These are phyloP conservation scores for Diarsia mendica DNA, from an alignment of 2,888 invertebrate species.

Conservation along the genomic window DNA sequence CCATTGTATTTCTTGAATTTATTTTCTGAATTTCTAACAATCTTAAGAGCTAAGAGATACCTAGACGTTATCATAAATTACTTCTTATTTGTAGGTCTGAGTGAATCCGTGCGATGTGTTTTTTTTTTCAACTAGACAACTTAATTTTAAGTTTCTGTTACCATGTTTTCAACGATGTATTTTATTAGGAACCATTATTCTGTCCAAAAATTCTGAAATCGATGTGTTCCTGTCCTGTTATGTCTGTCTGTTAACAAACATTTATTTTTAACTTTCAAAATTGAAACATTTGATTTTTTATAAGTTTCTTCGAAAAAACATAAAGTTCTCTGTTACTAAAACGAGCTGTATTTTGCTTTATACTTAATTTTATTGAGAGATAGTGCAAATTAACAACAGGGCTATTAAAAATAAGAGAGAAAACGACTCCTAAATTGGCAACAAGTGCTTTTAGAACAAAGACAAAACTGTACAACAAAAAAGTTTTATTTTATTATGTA, in stretches of 20 bases:
- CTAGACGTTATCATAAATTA: neutral
- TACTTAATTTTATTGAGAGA: constrained; percentile 26
- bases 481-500: constrained; percentile 6
- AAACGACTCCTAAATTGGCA: constrained; percentile 1
- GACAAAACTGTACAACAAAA: neutral
- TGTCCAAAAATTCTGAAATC: neutral
- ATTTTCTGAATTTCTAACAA: neutral
- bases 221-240: too few relatives aligned
- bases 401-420: constrained; percentile 5
- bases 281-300: neutral
- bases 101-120: neutral
- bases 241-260: neutral
- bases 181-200: too few relatives aligned
- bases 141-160: constrained; percentile 14
- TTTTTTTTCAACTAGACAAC: constrained; percentile 30
- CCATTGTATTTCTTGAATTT: neutral
- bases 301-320: neutral
- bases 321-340: neutral
- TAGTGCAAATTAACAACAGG: constrained; percentile 14
- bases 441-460: constrained; percentile 8
- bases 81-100: neutral
- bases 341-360: constrained; percentile 21
- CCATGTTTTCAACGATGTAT: neutral
- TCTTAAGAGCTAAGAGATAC: neutral
- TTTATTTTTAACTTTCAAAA: neutral